Conservation (phyloP, 2,113 vertebrate species). For the Protobothrops mucrosquamatus region DNA sequence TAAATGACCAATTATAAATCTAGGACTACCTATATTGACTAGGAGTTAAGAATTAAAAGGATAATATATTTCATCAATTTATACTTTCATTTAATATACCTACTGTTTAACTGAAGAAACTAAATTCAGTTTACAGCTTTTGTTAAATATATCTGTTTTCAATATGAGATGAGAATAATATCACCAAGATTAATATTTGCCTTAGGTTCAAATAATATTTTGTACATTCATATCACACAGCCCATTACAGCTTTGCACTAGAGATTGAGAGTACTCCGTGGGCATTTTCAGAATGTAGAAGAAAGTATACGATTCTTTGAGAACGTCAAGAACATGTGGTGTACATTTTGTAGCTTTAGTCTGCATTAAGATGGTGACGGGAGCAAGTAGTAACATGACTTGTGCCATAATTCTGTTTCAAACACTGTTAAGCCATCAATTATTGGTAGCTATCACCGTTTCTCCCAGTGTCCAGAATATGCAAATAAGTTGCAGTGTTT, state of each 20-base stretch:
- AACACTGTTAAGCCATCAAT: background rate
- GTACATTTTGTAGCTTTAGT: background rate
- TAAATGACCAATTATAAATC: background rate
- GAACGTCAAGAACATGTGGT: background rate
- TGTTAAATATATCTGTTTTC: background rate
- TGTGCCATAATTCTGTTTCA: background rate
- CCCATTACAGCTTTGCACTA: background rate
- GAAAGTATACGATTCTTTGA: background rate
- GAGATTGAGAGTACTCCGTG: background rate
- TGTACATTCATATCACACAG: background rate
- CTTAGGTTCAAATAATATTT: background rate
- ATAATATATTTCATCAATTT: background rate
- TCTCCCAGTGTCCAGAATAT: background rate
- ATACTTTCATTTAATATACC: background rate
- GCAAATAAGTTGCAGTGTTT: background rate
- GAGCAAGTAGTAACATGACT: background rate
- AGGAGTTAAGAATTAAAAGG: background rate
- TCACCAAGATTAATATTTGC: background rate
- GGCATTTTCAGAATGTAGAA: background rate
- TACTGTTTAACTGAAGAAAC: background rate
- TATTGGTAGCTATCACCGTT: background rate
- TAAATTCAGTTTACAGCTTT: background rate
- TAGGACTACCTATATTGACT: background rate
- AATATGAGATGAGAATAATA: background rate
- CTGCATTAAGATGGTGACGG: background rate